Evolutionary conservation across 1,140 invertebrate genomes (phyloP).

Genomic region (Caenorhabditis inopinata): DNA sequence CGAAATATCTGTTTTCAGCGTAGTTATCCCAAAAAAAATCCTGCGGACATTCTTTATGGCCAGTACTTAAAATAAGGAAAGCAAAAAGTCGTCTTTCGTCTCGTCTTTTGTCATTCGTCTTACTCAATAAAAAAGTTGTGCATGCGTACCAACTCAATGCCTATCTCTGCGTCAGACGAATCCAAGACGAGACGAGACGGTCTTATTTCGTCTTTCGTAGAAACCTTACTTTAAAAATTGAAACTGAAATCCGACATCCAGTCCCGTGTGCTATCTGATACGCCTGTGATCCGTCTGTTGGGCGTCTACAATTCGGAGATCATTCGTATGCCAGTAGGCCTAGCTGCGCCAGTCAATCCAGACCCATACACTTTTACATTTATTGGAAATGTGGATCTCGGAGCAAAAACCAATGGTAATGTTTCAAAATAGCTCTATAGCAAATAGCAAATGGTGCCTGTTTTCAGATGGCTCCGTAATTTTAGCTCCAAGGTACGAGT

Average conservation of each 20-base stretch:
- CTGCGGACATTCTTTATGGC: no score
- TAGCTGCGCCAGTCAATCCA: not conserved
- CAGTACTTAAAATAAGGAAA: no score
- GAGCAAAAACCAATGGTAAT: not conserved
- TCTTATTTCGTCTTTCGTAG: not conserved
- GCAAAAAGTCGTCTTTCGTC: no score
- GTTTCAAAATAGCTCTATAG: not conserved
- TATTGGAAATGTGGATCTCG: slow-evolving; percentile 24
- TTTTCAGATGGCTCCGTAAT: slow-evolving; percentile 14
- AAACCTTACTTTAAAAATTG: not conserved
- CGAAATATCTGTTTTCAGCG: no score
- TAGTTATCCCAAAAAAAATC: no score
- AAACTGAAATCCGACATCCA: not conserved
- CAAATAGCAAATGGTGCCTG: no score
- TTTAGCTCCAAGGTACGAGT: not conserved
- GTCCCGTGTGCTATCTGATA: not conserved
- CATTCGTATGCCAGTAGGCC: slow-evolving; percentile 15
- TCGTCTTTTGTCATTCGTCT: no score
- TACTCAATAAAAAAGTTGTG: no score
- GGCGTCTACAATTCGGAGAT: slow-evolving; percentile 21
- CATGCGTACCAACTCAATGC: no score
- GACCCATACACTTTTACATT: slow-evolving; percentile 9
- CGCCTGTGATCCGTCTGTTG: not conserved
- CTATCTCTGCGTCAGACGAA: no score
- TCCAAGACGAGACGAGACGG: no score